phyloP scores from a whole-genome alignment of 1,140 invertebrate species.

The Atopsyche davidsoni region DNA sequence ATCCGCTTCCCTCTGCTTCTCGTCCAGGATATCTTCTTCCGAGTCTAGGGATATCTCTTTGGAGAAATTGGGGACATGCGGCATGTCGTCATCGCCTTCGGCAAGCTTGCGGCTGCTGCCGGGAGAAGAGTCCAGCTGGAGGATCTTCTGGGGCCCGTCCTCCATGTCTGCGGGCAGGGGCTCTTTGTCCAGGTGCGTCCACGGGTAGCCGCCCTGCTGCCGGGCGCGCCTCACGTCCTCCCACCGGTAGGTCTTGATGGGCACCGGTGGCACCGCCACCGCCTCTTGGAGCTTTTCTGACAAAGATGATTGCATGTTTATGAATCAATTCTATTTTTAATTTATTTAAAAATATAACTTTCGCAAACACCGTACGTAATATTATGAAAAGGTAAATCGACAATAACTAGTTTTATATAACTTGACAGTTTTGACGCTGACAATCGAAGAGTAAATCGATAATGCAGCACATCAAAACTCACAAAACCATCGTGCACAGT shows the following conservation, averaged over 20 bases:
- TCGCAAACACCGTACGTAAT: conserved; percentile 1
- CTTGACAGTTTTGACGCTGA: too few relatives aligned
- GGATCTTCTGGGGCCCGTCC: conserved; percentile 35
- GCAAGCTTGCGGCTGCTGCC: conserved; percentile 42
- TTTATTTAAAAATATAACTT: background rate
- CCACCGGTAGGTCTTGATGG: conserved; percentile 65
- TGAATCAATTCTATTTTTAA: too few relatives aligned
- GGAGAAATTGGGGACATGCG: conserved; percentile 46
- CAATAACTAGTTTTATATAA: too few relatives aligned
- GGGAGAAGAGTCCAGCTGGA: conserved; percentile 45
- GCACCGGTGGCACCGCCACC: conserved; percentile 46
- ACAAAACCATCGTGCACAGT: too few relatives aligned
- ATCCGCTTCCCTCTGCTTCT: conserved; percentile 9
- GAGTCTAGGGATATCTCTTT: conserved; percentile 48
- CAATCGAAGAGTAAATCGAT: background rate
- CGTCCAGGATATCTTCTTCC: conserved; percentile 37
- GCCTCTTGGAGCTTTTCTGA: conserved; percentile 21
- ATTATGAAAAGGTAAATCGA: too few relatives aligned
- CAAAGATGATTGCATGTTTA: conserved; percentile 25
- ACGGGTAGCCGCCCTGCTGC: conserved; percentile 60
- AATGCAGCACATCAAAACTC: too few relatives aligned
- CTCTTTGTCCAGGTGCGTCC: conserved; percentile 58
- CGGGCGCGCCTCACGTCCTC: conserved; percentile 58
- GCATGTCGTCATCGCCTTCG: conserved; percentile 42
- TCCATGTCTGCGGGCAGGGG: conserved; percentile 32